These are phyloP conservation scores for Microvelia longipes DNA, from an alignment of 1,140 invertebrate species.

Conservation along the genomic window DNA sequence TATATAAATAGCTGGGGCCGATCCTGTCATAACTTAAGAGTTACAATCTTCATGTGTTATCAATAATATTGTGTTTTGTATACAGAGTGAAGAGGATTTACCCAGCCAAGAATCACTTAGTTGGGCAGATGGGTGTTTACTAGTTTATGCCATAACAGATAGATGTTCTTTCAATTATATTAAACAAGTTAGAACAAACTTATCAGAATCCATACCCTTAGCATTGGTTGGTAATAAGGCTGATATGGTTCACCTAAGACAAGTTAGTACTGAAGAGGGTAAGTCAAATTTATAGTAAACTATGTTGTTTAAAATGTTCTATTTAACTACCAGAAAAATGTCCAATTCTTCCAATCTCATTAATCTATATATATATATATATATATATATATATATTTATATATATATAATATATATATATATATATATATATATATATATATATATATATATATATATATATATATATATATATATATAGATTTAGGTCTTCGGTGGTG, in stretches of 20 bases:
- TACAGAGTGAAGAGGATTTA: slow-evolving; percentile 52
- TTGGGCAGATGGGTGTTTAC: slow-evolving; percentile 76
- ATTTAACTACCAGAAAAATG: background rate
- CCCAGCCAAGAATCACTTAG: slow-evolving; percentile 58
- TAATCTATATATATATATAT: too few species aligned
- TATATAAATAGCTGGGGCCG: too few species aligned
- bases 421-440: too few species aligned
- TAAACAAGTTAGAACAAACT: slow-evolving; percentile 50
- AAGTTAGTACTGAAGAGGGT: slow-evolving; percentile 73
- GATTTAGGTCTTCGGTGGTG: too few species aligned
- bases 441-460: too few species aligned
- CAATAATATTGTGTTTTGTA: too few species aligned
- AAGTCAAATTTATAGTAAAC: slow-evolving; percentile 2
- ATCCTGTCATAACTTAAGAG: too few species aligned
- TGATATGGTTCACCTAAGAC: slow-evolving; percentile 78
- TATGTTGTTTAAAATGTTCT: background rate
- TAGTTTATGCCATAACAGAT: slow-evolving; percentile 86
- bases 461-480: too few species aligned
- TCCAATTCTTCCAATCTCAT: too few species aligned
- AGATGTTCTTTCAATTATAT: slow-evolving; percentile 71
- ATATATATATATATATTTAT: too few species aligned
- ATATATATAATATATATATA: too few species aligned
- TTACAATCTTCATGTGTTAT: too few species aligned
- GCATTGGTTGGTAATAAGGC: slow-evolving; percentile 76
- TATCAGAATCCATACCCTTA: slow-evolving; percentile 50